Evolutionary conservation across 2,113 vertebrate species (phyloP).

Genomic region (Mustela nigripes): DNA sequence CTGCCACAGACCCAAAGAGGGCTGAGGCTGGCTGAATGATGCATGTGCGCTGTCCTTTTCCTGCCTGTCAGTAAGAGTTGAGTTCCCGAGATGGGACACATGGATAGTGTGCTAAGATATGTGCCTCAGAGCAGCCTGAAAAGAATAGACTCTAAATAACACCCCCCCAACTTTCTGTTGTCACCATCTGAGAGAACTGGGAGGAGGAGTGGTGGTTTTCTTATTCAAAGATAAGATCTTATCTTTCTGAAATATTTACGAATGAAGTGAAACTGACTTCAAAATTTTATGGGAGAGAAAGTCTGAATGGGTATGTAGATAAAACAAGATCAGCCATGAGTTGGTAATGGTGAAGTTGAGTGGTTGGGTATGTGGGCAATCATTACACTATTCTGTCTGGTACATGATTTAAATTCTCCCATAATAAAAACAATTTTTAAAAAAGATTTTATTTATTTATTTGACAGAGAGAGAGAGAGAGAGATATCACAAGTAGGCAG

Average conservation of each 20-base stretch:
- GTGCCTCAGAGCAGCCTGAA: not conserved
- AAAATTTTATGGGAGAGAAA: not conserved
- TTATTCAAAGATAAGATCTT: slow-evolving; percentile 1
- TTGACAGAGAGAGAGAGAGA: too few species aligned
- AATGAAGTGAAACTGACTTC: slow-evolving; percentile 47
- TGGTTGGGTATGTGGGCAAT: not conserved
- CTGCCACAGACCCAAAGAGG: not conserved
- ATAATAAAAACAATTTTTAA: not conserved
- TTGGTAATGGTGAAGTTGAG: not conserved
- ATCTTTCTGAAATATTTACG: slow-evolving; percentile 39
- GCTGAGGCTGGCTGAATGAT: not conserved
- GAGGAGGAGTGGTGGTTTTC: not conserved
- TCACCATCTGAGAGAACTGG: not conserved
- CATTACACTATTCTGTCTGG: not conserved
- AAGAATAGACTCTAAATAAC: not conserved
- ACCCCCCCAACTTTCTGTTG: not conserved
- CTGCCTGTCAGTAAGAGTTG: not conserved
- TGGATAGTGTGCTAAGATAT: not conserved
- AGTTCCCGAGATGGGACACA: not conserved
- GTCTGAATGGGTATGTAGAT: not conserved
- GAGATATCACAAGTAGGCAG: too few species aligned
- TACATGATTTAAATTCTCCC: not conserved
- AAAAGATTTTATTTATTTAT: not conserved
- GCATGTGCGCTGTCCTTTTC: not conserved
- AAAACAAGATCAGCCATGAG: not conserved